Conservation (phyloP, 2,113 vertebrate species). For the Gallinago jamesoni region DNA sequence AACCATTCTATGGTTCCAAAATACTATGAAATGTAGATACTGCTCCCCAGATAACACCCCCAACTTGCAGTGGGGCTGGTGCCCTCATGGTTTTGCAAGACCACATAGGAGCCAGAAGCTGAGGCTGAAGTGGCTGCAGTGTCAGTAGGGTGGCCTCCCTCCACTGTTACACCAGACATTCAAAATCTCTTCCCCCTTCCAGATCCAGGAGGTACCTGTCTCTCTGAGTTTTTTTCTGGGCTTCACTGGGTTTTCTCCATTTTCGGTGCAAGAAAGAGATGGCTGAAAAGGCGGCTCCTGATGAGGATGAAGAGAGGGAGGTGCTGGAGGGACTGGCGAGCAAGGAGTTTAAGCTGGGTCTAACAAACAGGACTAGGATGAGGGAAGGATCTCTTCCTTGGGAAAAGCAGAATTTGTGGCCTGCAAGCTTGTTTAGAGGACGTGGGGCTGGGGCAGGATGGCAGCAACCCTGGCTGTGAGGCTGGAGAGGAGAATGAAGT, state of each 20-base stretch:
- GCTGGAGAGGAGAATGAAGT: neutral
- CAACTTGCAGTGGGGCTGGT: fast-evolving
- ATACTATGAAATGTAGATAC: neutral
- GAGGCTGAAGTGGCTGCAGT: neutral
- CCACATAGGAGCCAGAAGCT: neutral
- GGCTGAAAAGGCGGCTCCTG: neutral
- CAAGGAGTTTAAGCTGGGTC: neutral
- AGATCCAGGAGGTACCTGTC: neutral
- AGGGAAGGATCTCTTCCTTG: neutral
- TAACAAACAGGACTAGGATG: neutral
- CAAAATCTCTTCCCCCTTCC: neutral
- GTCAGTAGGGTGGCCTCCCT: neutral
- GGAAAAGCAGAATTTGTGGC: neutral
- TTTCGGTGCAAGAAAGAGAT: neutral
- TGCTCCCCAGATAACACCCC: neutral
- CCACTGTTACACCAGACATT: neutral
- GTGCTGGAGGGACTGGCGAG: neutral
- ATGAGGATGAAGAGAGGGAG: neutral
- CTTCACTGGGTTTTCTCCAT: neutral
- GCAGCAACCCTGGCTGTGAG: neutral
- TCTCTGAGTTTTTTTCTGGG: neutral
- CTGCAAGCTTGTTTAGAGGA: neutral
- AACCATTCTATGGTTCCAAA: neutral
- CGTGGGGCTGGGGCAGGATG: fast-evolving
- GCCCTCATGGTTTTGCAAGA: neutral